A percentile compares a stretch with the other conserved stretches of the same genome.
Evolutionary conservation across 2,113 vertebrate genomes (phyloP).

Genomic region (Myotis brandtii): DNA sequence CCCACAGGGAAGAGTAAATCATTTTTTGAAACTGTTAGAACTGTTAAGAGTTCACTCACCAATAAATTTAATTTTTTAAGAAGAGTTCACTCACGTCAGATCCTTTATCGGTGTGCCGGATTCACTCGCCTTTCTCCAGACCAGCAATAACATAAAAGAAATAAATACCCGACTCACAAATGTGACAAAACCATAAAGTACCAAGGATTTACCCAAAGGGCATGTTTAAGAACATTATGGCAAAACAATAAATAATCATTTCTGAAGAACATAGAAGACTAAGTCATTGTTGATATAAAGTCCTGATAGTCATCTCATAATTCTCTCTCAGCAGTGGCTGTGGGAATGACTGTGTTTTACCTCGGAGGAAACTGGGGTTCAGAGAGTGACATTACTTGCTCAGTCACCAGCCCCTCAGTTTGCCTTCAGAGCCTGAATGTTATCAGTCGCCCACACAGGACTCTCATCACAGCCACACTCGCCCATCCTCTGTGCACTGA

Average conservation of each 20-base stretch:
- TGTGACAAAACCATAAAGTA: not conserved
- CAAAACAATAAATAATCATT: conserved; percentile 10
- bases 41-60: not conserved
- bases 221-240: not conserved
- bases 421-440: not conserved
- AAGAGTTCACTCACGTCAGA: not conserved
- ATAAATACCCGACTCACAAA: not conserved
- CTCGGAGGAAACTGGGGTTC: not conserved
- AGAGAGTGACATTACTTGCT: not conserved
- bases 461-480: not conserved
- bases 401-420: not conserved
- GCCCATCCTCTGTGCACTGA: not conserved
- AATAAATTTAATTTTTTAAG: not conserved
- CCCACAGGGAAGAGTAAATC: not conserved
- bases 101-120: not conserved
- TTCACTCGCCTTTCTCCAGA: not conserved
- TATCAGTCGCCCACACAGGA: not conserved
- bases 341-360: not conserved
- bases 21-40: not conserved
- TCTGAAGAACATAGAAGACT: not conserved
- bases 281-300: not conserved
- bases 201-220: not conserved
- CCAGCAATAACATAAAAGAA: not conserved
- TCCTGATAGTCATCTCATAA: not conserved
- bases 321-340: not conserved